phyloP scores from a whole-genome alignment of 92 coral and sea anemone genomes.

The Heliopora coerulea region DNA sequence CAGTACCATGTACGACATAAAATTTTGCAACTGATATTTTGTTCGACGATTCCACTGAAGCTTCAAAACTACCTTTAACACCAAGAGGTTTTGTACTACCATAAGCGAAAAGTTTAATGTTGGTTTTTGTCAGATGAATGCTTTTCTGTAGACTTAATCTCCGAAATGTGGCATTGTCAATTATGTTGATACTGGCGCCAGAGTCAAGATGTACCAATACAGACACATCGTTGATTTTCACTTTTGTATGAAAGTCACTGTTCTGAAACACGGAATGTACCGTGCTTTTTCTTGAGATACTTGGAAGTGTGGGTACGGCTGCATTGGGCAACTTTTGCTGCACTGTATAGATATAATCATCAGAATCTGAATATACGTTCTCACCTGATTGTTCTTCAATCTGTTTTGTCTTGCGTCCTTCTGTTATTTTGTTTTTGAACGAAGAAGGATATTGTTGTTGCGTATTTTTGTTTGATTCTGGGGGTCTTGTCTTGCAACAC shows the following conservation, averaged over 20 bases:
- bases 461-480: background rate
- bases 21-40: no score
- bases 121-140: background rate
- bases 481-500: background rate
- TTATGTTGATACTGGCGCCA: background rate
- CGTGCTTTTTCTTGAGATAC: no score
- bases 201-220: background rate
- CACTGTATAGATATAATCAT: background rate
- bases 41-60: background rate
- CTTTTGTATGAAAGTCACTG: background rate
- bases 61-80: background rate
- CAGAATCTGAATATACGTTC: background rate
- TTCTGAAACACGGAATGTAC: no score
- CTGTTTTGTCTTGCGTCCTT: no score
- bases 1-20: no score
- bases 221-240: background rate
- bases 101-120: background rate
- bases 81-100: background rate
- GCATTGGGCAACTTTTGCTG: no score
- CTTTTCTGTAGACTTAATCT: background rate
- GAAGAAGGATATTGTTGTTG: background rate
- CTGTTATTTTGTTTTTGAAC: no score
- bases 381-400: background rate
- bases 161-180: background rate
- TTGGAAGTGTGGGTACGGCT: no score